phyloP scores from a whole-genome alignment of 2,888 invertebrate species.

The Tetrapedia diversipes region DNA sequence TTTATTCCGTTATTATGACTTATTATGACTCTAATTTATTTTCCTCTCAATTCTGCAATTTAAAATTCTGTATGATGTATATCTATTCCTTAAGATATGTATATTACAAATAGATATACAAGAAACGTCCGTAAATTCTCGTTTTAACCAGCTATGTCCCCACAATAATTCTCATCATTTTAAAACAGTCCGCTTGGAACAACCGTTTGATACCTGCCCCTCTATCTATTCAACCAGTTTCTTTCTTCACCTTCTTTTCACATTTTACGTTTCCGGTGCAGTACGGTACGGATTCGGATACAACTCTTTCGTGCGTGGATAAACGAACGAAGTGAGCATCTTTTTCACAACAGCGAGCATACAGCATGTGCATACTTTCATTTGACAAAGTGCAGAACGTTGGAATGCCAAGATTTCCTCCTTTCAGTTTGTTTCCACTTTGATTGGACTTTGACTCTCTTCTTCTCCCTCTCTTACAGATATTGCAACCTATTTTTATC shows the following conservation, averaged over 20 bases:
- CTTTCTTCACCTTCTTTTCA: neutral
- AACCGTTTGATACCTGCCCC: neutral
- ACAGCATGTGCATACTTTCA: conserved; percentile 32
- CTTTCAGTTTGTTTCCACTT: conserved; percentile 10
- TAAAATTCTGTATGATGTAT: too few species aligned
- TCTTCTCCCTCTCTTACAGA: too few species aligned
- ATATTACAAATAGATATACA: too few species aligned
- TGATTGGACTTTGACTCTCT: conserved; percentile 4
- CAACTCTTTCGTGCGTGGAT: neutral
- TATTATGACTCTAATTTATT: too few species aligned
- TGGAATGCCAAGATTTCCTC: neutral
- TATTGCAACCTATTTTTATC: neutral
- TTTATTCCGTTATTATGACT: too few species aligned
- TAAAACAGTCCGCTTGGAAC: neutral
- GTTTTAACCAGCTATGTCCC: neutral
- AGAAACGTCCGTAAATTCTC: too few species aligned
- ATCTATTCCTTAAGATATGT: too few species aligned
- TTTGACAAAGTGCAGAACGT: conserved; percentile 15
- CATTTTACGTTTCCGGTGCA: neutral
- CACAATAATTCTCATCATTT: neutral
- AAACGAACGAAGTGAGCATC: neutral
- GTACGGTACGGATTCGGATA: neutral
- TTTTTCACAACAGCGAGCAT: too few species aligned
- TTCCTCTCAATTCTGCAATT: too few species aligned
- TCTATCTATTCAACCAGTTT: too few species aligned